phyloP scores from a whole-genome alignment of 2,113 vertebrate genomes.

The Callocephalon fimbriatum region DNA sequence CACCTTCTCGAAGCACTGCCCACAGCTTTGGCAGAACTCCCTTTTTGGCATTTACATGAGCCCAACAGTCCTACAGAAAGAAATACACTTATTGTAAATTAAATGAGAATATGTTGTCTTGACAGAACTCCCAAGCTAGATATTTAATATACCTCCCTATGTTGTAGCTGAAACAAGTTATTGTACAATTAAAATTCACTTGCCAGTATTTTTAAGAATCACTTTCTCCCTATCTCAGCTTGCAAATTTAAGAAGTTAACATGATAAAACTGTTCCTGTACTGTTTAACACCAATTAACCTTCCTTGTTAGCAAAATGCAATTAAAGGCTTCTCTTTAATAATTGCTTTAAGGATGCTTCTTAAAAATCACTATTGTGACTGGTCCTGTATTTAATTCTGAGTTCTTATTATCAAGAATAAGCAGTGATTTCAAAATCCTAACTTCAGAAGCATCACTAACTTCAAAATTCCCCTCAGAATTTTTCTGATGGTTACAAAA shows the following conservation, averaged over 20 bases:
- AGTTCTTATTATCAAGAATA: not conserved
- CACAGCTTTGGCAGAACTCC: constrained; percentile 93
- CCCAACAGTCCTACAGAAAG: constrained; percentile 90
- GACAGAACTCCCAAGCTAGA: not conserved
- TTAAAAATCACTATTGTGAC: not conserved
- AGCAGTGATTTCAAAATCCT: not conserved
- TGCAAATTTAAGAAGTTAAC: not conserved
- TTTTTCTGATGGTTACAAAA: not conserved
- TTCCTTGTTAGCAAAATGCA: not conserved
- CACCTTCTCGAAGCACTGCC: constrained; percentile 87
- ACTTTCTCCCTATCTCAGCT: not conserved
- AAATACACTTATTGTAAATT: not conserved
- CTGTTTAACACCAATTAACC: not conserved
- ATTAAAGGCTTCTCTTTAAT: not conserved
- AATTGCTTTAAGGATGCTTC: not conserved
- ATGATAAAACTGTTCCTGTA: not conserved
- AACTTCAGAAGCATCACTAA: not conserved
- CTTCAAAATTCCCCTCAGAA: not conserved
- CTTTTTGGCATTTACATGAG: constrained; percentile 89
- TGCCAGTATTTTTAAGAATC: not conserved
- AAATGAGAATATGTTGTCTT: not conserved
- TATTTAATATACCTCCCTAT: not conserved
- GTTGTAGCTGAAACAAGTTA: not conserved
- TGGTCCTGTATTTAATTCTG: not conserved
- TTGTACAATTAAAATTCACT: not conserved